Conservation (phyloP, 2,113 vertebrate genomes). For the Cyanocitta stelleri region DNA sequence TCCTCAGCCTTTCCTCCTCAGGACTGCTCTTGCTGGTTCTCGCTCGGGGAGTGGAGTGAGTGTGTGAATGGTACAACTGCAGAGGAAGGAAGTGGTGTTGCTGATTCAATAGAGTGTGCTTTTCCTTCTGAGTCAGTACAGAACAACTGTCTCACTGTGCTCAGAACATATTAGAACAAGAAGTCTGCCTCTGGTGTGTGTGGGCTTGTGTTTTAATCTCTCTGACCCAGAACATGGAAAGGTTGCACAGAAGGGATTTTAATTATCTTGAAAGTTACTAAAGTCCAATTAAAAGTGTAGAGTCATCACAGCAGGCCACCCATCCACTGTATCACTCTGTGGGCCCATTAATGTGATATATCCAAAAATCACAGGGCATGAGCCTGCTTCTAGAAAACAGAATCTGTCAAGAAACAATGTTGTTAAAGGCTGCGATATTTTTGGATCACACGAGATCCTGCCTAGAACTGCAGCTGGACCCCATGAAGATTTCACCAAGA, state of each 20-base stretch:
- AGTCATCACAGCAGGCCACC: background rate
- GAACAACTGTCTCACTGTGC: slow-evolving; percentile 32
- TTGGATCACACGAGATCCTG: background rate
- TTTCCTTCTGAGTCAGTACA: slow-evolving; percentile 57
- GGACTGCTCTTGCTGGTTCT: background rate
- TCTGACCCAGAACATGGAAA: slow-evolving; percentile 14
- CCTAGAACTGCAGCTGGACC: background rate
- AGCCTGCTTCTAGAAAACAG: slow-evolving; percentile 23
- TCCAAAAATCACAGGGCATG: background rate
- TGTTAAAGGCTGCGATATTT: background rate
- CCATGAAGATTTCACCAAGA: background rate
- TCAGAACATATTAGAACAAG: slow-evolving; percentile 43
- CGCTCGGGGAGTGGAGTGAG: background rate
- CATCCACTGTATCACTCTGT: background rate
- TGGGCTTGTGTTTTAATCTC: slow-evolving; percentile 23
- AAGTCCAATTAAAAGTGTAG: slow-evolving; percentile 14
- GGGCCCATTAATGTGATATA: background rate
- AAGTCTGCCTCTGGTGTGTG: background rate
- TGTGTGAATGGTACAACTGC: slow-evolving; percentile 17
- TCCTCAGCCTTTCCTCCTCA: background rate
- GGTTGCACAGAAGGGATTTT: slow-evolving; percentile 13
- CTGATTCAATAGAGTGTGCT: slow-evolving; percentile 51
- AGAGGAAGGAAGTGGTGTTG: slow-evolving; percentile 59
- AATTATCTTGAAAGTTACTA: background rate
- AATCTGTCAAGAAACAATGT: background rate